These are phyloP conservation scores for Ceyx cyanopectus DNA, from an alignment of 2,113 vertebrate species.

Conservation along the genomic window DNA sequence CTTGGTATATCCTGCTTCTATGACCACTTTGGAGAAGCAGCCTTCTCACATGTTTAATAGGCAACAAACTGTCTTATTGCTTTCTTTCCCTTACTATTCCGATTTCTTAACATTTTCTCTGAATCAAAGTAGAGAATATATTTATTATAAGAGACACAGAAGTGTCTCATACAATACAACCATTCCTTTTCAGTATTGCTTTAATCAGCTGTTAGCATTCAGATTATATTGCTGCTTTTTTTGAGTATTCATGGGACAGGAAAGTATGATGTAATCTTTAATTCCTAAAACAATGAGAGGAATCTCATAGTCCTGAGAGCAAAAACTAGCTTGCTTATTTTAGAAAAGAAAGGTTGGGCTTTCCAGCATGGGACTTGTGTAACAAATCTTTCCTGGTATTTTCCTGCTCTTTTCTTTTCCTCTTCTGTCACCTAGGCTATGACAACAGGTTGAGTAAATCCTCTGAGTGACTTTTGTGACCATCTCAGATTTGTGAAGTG, in stretches of 20 bases:
- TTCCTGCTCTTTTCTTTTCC: neutral
- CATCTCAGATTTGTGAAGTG: neutral
- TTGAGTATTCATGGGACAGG: neutral
- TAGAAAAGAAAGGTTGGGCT: neutral
- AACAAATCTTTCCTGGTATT: neutral
- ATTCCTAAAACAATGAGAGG: slow-evolving; percentile 4
- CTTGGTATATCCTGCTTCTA: neutral
- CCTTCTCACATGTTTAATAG: neutral
- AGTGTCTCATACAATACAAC: neutral
- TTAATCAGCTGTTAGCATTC: neutral
- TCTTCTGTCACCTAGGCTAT: neutral
- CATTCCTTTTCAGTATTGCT: neutral
- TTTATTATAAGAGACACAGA: neutral
- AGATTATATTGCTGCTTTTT: neutral
- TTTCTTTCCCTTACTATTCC: neutral
- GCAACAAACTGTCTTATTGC: neutral
- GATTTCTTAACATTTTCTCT: neutral
- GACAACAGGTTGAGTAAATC: slow-evolving; percentile 3
- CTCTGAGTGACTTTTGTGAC: neutral
- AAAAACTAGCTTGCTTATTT: neutral
- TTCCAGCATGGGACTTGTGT: neutral
- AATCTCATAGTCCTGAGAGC: neutral
- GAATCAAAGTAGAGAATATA: neutral
- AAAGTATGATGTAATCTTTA: neutral
- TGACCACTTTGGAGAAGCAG: neutral